These are phyloP conservation scores for Physocephala rufipes DNA, from an alignment of 2,888 invertebrate species.

Conservation along the genomic window DNA sequence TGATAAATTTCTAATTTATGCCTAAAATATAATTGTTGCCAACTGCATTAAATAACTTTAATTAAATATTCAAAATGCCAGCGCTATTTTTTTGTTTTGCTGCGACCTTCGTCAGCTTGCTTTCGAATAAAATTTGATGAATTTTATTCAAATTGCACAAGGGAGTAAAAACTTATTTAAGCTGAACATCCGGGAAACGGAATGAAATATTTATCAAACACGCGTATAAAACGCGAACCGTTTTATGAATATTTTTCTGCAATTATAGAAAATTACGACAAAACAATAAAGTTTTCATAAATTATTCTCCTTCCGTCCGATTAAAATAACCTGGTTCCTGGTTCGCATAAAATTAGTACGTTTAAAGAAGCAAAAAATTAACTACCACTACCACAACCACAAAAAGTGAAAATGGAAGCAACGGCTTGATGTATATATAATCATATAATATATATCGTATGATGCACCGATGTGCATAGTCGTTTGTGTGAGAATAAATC, in stretches of 20 bases:
- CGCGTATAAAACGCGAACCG: constrained; percentile 36
- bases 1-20: too few relatives aligned
- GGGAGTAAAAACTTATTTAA: constrained; percentile 10
- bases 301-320: constrained; percentile 41
- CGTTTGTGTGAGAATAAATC: constrained; percentile 1
- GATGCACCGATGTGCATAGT: constrained; percentile 6
- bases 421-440: background rate
- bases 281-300: constrained; percentile 40
- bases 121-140: background rate
- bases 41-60: too few relatives aligned
- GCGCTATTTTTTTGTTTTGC: too few relatives aligned
- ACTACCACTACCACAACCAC: too few relatives aligned
- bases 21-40: too few relatives aligned
- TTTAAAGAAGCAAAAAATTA: constrained; percentile 22
- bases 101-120: too few relatives aligned
- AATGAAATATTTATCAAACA: constrained; percentile 14
- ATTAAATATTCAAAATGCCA: too few relatives aligned
- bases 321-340: constrained; percentile 28
- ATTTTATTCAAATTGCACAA: constrained; percentile 3
- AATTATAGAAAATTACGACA: constrained; percentile 41
- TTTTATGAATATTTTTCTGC: constrained; percentile 39
- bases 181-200: constrained; percentile 13
- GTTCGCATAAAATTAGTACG: constrained; percentile 14
- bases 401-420: constrained; percentile 15
- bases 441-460: background rate